Evolutionary conservation across 1,140 invertebrate genomes (phyloP).

Genomic region (Idris sp.): DNA sequence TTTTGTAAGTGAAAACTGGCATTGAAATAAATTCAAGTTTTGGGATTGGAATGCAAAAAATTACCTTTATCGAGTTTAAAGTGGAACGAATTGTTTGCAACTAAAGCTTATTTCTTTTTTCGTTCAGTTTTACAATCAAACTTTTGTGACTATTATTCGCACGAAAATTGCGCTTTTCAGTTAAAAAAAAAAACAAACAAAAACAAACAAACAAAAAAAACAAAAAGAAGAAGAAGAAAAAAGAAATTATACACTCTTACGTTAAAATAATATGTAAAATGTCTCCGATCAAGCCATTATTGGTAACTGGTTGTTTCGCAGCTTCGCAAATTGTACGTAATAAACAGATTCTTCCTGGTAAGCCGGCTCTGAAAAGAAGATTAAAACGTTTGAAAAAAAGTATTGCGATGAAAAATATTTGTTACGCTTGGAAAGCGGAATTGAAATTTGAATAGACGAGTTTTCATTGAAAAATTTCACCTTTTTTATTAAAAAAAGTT

Average conservation of each 20-base stretch:
- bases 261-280: slow-evolving; percentile 75
- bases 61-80: slow-evolving; percentile 56
- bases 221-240: neutral
- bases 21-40: slow-evolving; percentile 47
- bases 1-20: slow-evolving; percentile 56
- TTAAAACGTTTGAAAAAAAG: slow-evolving; percentile 11
- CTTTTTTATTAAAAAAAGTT: too few relatives aligned
- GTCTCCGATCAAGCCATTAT: slow-evolving; percentile 75
- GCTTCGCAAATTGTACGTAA: slow-evolving; percentile 74
- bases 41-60: slow-evolving; percentile 49
- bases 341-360: slow-evolving; percentile 71
- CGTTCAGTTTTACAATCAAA: slow-evolving; percentile 5
- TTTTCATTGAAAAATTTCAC: too few relatives aligned
- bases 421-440: neutral
- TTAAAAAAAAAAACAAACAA: too few relatives aligned
- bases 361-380: slow-evolving; percentile 66
- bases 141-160: slow-evolving; percentile 8
- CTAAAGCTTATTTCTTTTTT: slow-evolving; percentile 16
- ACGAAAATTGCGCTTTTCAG: neutral
- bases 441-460: too few relatives aligned
- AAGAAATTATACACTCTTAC: slow-evolving; percentile 57
- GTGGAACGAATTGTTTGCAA: slow-evolving; percentile 33
- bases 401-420: slow-evolving; percentile 12
- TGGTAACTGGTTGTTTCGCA: slow-evolving; percentile 67
- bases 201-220: neutral